phyloP scores from a whole-genome alignment of 2,113 vertebrate genomes.

The Merops nubicus region DNA sequence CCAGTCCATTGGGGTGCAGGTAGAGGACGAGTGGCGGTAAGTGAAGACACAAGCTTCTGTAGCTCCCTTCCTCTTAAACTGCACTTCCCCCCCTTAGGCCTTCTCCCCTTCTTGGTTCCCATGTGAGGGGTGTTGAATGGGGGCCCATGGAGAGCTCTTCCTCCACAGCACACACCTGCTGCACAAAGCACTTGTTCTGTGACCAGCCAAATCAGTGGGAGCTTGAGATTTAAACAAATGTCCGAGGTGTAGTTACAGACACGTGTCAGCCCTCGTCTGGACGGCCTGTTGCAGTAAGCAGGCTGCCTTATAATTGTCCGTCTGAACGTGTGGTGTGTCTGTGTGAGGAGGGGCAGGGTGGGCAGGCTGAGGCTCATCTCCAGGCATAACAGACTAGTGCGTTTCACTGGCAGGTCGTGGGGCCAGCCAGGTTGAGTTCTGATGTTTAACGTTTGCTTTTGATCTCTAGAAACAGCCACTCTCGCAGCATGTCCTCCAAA shows the following conservation, averaged over 20 bases:
- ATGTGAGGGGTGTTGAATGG: background rate
- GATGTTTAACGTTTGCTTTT: background rate
- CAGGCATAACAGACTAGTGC: conserved; percentile 47
- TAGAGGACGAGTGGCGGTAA: conserved; percentile 99
- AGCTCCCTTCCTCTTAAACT: conserved; percentile 39
- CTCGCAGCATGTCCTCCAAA: conserved; percentile 94
- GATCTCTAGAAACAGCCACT: conserved; percentile 84
- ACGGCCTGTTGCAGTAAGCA: conserved; percentile 75
- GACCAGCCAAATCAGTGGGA: conserved; percentile 24
- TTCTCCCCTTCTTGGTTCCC: background rate
- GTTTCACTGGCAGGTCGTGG: background rate
- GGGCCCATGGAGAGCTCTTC: conserved; percentile 15
- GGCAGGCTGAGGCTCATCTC: conserved; percentile 54
- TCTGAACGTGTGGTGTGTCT: conserved; percentile 63
- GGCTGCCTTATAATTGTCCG: conserved; percentile 77
- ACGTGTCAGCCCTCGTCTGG: conserved; percentile 46
- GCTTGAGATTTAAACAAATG: background rate
- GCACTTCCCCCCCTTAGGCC: background rate
- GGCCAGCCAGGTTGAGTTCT: background rate
- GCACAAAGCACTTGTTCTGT: conserved; percentile 48
- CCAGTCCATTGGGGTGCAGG: conserved; percentile 99
- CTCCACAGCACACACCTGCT: conserved; percentile 4
- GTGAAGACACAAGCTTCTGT: conserved; percentile 70
- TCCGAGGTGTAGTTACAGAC: background rate
- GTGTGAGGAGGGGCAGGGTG: conserved; percentile 17